phyloP scores from a whole-genome alignment of 2,888 invertebrate genomes.

The Latheticus oryzae region DNA sequence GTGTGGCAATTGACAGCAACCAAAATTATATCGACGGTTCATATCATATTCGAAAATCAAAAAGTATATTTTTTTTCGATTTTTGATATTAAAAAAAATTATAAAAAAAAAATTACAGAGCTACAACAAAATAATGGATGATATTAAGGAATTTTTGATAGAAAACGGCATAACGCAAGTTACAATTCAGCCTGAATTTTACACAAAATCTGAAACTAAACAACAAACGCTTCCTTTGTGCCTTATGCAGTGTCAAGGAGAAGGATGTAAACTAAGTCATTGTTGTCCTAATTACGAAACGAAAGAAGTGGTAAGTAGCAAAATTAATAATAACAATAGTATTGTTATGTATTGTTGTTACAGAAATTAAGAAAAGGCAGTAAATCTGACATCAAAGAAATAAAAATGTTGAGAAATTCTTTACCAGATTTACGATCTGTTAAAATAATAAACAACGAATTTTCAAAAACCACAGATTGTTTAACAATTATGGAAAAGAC shows the following conservation, averaged over 20 bases:
- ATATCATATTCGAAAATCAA: conserved; percentile 78
- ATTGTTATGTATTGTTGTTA: conserved; percentile 7
- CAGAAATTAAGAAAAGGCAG: conserved; percentile 28
- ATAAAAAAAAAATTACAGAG: conserved; percentile 58
- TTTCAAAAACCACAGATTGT: conserved; percentile 30
- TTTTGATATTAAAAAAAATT: background rate
- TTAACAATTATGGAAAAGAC: conserved; percentile 12
- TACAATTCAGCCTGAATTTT: conserved; percentile 90
- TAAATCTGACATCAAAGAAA: conserved; percentile 23
- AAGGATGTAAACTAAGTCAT: conserved; percentile 63
- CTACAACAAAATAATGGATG: conserved; percentile 70
- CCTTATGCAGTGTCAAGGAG: conserved; percentile 64
- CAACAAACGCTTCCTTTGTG: conserved; percentile 59
- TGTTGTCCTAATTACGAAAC: conserved; percentile 61
- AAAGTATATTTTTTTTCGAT: conserved; percentile 31
- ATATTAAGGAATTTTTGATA: conserved; percentile 79
- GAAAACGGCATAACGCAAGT: conserved; percentile 86
- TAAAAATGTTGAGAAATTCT: conserved; percentile 21
- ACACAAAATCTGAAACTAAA: conserved; percentile 51
- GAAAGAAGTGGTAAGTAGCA: conserved; percentile 18
- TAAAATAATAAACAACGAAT: conserved; percentile 32
- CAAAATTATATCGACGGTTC: conserved; percentile 86
- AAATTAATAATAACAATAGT: background rate
- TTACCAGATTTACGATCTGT: conserved; percentile 37
- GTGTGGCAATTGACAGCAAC: conserved; percentile 88